Conservation (phyloP, 2,113 vertebrate species). For the Chelonoidis abingdonii region DNA sequence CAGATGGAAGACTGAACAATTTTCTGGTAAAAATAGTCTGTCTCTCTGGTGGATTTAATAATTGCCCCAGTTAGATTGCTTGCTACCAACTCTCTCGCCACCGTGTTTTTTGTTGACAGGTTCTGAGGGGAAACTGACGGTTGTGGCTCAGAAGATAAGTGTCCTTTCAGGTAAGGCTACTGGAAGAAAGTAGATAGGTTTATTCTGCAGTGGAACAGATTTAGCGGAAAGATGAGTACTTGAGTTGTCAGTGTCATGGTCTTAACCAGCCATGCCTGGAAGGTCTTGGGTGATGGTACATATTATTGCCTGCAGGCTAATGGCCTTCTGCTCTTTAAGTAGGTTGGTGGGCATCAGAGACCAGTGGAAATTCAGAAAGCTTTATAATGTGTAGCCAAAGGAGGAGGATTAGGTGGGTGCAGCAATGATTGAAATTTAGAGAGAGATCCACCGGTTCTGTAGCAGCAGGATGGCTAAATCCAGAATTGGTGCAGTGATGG, state of each 20-base stretch:
- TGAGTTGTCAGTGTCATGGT: neutral
- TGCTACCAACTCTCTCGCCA: neutral
- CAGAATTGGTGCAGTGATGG: neutral
- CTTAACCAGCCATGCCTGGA: neutral
- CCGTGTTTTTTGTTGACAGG: conserved; percentile 79
- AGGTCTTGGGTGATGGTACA: neutral
- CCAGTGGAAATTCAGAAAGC: neutral
- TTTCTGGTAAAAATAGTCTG: neutral
- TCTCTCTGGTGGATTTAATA: neutral
- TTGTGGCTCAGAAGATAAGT: conserved; percentile 95
- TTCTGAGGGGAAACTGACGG: conserved; percentile 94
- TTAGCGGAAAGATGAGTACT: neutral
- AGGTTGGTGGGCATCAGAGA: neutral
- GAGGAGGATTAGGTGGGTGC: neutral
- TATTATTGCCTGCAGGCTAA: neutral
- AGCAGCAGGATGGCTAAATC: neutral
- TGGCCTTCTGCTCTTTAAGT: neutral
- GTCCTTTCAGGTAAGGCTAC: conserved; percentile 91
- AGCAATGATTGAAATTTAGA: neutral
- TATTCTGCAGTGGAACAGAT: neutral
- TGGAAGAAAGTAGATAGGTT: neutral
- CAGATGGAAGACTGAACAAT: neutral
- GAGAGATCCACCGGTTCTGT: neutral
- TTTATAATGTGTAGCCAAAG: neutral
- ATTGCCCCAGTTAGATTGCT: neutral